phyloP scores from a whole-genome alignment of 2,113 vertebrate species.

The Ascaphus truei region DNA sequence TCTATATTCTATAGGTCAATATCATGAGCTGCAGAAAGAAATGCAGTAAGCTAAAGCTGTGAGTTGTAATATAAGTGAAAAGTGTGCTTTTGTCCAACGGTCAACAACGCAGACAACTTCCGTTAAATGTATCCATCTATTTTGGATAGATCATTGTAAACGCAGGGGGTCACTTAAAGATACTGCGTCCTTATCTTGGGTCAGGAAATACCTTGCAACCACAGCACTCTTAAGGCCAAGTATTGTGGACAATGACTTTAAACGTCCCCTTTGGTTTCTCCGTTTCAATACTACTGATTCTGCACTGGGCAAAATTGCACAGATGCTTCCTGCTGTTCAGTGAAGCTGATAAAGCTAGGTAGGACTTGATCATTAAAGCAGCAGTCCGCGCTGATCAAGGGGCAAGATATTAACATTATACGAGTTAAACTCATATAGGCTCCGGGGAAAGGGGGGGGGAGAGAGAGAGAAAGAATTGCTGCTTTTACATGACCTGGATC shows the following conservation, averaged over 20 bases:
- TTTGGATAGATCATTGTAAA: constrained; percentile 1
- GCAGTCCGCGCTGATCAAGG: background rate
- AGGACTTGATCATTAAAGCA: constrained; percentile 36
- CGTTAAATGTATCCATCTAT: constrained; percentile 27
- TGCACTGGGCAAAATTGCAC: constrained; percentile 59
- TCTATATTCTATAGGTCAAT: constrained; percentile 22
- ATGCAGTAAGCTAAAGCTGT: constrained; percentile 29
- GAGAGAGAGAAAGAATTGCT: no score
- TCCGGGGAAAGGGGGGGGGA: no score
- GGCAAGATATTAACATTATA: no score
- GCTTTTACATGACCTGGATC: constrained; percentile 60
- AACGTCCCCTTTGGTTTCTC: constrained; percentile 52
- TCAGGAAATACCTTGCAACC: background rate
- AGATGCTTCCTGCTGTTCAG: constrained; percentile 57
- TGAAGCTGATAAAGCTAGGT: constrained; percentile 55
- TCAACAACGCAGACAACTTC: constrained; percentile 26
- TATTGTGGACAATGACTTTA: background rate
- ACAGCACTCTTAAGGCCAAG: background rate
- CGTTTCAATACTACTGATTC: constrained; percentile 73
- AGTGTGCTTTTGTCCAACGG: constrained; percentile 26
- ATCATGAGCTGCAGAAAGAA: constrained; percentile 7
- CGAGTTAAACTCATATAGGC: no score
- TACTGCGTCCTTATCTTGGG: background rate
- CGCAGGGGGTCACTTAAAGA: background rate
- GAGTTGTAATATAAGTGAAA: constrained; percentile 23